A percentile compares a stretch with the other conserved stretches of the same genome.
Evolutionary conservation across 2,888 invertebrate species (phyloP).

Genomic region (Biston stratarius): DNA sequence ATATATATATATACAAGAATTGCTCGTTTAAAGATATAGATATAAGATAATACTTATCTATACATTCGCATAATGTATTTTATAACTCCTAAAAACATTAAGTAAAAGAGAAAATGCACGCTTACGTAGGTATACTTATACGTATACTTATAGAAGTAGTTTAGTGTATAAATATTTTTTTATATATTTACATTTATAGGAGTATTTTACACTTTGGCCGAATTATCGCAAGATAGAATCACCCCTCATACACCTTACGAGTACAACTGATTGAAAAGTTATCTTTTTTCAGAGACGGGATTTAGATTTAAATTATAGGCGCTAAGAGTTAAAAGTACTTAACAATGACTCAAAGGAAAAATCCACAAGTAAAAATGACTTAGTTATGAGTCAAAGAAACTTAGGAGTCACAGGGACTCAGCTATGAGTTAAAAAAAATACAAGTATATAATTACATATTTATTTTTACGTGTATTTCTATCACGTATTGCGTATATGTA

Average conservation of each 20-base stretch:
- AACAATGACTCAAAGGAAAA: no score
- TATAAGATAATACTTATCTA: neutral
- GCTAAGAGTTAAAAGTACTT: no score
- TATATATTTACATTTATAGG: no score
- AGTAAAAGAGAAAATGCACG: neutral
- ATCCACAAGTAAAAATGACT: neutral
- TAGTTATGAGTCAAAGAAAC: neutral
- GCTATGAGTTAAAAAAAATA: neutral
- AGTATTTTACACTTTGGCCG: neutral
- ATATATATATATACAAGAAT: no score
- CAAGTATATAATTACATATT: neutral
- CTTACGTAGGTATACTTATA: no score
- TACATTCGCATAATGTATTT: neutral
- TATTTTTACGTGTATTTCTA: slow-evolving; percentile 15
- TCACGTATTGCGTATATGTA: slow-evolving; percentile 17
- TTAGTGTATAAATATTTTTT: no score
- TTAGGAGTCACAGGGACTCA: neutral
- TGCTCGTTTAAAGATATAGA: no score
- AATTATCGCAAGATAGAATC: neutral
- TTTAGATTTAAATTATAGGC: no score
- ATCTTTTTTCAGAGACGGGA: neutral
- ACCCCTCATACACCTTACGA: neutral
- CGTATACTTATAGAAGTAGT: no score
- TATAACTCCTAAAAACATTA: neutral
- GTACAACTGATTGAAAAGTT: neutral